These are phyloP conservation scores for Cheirogaleus major DNA, from an alignment of 2,797 vertebrate species.

Conservation along the genomic window DNA sequence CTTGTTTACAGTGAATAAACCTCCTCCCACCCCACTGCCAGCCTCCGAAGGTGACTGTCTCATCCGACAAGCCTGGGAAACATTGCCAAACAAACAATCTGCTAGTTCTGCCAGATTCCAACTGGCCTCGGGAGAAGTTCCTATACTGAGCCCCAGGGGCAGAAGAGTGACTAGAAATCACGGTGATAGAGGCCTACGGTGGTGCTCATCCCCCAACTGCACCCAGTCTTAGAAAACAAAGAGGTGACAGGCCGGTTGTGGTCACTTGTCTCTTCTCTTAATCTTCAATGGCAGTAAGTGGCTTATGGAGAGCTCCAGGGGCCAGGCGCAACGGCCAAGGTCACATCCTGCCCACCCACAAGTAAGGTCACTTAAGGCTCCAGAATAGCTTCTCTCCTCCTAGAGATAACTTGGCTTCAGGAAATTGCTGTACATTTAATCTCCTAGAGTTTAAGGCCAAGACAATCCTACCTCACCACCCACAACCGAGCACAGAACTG, in stretches of 20 bases:
- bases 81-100: background rate
- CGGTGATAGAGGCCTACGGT: background rate
- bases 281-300: constrained; percentile 53
- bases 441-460: constrained; percentile 30
- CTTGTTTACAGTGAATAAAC: background rate
- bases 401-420: constrained; percentile 61
- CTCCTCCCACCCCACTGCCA: background rate
- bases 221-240: constrained; percentile 1
- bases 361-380: constrained; percentile 43
- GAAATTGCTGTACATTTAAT: constrained; percentile 68
- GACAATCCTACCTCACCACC: constrained; percentile 1
- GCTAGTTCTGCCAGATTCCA: background rate
- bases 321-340: background rate
- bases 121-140: background rate
- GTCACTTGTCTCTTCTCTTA: constrained; percentile 44
- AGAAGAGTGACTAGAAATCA: background rate
- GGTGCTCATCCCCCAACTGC: background rate
- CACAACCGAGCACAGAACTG: background rate
- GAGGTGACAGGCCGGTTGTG: background rate
- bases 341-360: constrained; percentile 66
- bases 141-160: background rate
- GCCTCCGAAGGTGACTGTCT: background rate
- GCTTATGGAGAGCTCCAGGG: constrained; percentile 25
- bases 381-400: constrained; percentile 62
- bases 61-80: background rate